Conservation (phyloP, 2,888 invertebrate species). For the Tinea trinotella region DNA sequence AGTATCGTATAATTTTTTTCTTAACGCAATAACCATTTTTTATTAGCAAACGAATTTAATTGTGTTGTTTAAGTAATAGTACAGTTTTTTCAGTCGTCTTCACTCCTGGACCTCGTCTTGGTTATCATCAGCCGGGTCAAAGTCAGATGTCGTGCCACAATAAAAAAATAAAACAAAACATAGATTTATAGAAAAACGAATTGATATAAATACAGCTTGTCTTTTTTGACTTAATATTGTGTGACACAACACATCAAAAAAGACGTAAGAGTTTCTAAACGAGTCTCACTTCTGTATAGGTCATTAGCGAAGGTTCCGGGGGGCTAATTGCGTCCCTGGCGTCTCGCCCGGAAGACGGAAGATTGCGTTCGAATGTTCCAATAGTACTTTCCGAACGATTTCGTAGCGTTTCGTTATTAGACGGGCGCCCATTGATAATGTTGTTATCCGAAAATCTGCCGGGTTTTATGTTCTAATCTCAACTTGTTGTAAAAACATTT, state of each 20-base stretch:
- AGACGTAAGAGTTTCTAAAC: neutral
- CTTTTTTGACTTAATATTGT: too few species aligned
- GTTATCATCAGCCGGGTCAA: too few species aligned
- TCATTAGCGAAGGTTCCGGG: constrained; percentile 57
- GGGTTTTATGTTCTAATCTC: neutral
- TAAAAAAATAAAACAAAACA: too few species aligned
- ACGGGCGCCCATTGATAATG: constrained; percentile 17
- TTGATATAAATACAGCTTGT: too few species aligned
- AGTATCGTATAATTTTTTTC: constrained; percentile 5
- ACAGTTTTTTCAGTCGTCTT: too few species aligned
- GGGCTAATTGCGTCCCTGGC: constrained; percentile 59
- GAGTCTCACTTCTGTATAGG: constrained; percentile 26
- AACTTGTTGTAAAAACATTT: neutral
- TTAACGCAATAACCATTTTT: neutral
- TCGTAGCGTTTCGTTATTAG: constrained; percentile 16
- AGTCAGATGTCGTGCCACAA: too few species aligned
- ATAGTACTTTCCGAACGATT: constrained; percentile 20
- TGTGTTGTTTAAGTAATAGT: too few species aligned
- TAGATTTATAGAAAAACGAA: too few species aligned
- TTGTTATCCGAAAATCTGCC: constrained; percentile 16
- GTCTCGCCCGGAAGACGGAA: constrained; percentile 60
- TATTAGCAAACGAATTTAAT: too few species aligned
- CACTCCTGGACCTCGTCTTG: too few species aligned
- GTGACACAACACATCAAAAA: constrained; percentile 1
- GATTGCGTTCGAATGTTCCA: constrained; percentile 45